Percentiles rank a stretch among this genome's conserved stretches.
These are phyloP conservation scores for Agelastica alni DNA, from an alignment of 2,888 invertebrate genomes.

Conservation along the genomic window DNA sequence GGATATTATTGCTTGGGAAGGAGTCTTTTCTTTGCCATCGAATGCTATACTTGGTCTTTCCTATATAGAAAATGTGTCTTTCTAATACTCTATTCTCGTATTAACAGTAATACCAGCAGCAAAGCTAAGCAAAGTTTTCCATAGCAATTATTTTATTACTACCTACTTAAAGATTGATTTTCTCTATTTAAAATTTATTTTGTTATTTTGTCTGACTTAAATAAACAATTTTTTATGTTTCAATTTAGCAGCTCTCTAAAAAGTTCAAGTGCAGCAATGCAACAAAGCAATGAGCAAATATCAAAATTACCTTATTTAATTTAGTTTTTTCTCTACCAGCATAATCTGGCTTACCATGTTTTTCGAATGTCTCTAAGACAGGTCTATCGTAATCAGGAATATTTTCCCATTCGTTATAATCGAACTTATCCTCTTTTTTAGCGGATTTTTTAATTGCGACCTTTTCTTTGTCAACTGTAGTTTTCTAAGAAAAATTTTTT, in stretches of 20 bases:
- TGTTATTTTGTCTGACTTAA: no score
- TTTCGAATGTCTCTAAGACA: constrained; percentile 70
- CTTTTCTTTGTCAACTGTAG: constrained; percentile 44
- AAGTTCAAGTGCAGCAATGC: no score
- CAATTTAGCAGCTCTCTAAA: no score
- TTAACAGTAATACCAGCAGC: not conserved
- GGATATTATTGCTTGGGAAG: constrained; percentile 28
- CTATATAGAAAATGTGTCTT: constrained; percentile 33
- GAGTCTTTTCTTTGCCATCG: constrained; percentile 38
- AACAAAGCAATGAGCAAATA: no score
- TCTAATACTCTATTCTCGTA: not conserved
- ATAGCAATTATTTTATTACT: no score
- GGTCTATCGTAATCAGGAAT: constrained; percentile 77
- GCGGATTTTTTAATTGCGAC: constrained; percentile 39
- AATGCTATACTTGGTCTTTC: constrained; percentile 47
- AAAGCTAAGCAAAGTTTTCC: constrained; percentile 1
- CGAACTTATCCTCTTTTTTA: constrained; percentile 45
- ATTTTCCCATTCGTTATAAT: constrained; percentile 51
- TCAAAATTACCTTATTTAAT: constrained; percentile 50
- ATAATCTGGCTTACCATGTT: constrained; percentile 56
- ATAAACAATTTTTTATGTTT: no score
- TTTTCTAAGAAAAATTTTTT: constrained; percentile 44
- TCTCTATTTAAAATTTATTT: no score
- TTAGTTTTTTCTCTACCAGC: constrained; percentile 58
- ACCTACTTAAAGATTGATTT: no score